phyloP scores from a whole-genome alignment of 2,888 invertebrate species.

The Zygothrica quintamaculata region DNA sequence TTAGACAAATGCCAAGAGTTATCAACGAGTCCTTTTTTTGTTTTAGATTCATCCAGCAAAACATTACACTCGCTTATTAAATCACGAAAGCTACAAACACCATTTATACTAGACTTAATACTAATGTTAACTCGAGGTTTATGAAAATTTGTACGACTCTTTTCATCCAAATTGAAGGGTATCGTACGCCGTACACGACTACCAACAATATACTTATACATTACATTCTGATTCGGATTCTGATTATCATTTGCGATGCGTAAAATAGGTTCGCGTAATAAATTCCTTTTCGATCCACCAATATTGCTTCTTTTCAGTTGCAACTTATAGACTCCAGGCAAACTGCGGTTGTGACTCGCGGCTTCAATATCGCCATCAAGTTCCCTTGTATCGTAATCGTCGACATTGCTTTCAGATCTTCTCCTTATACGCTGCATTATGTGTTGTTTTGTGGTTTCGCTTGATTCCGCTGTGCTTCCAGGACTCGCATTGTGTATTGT shows the following conservation, averaged over 20 bases:
- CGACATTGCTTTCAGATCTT: constrained; percentile 76
- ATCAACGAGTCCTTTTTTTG: constrained; percentile 54
- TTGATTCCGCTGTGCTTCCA: constrained; percentile 9
- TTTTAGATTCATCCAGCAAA: constrained; percentile 67
- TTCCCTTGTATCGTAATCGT: constrained; percentile 66
- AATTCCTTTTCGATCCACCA: constrained; percentile 39
- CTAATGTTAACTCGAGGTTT: constrained; percentile 33
- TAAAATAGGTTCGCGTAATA: constrained; percentile 74
- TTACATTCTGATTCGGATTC: no score
- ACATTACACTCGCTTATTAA: constrained; percentile 79
- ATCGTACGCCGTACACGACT: constrained; percentile 35
- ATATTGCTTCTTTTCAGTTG: constrained; percentile 55
- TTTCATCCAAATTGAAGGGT: constrained; percentile 39
- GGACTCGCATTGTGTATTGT: constrained; percentile 10
- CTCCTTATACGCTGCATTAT: constrained; percentile 67
- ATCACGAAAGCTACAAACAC: constrained; percentile 75
- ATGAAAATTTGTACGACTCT: constrained; percentile 27
- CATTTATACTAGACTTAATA: constrained; percentile 35
- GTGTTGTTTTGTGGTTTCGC: constrained; percentile 38
- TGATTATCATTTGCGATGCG: constrained; percentile 54
- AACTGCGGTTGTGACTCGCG: constrained; percentile 33
- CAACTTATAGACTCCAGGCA: constrained; percentile 62
- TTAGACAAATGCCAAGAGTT: constrained; percentile 39
- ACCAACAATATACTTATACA: constrained; percentile 35
- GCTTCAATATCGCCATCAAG: constrained; percentile 36